phyloP scores from a whole-genome alignment of 2,113 vertebrate genomes.

The Lycaon pictus region DNA sequence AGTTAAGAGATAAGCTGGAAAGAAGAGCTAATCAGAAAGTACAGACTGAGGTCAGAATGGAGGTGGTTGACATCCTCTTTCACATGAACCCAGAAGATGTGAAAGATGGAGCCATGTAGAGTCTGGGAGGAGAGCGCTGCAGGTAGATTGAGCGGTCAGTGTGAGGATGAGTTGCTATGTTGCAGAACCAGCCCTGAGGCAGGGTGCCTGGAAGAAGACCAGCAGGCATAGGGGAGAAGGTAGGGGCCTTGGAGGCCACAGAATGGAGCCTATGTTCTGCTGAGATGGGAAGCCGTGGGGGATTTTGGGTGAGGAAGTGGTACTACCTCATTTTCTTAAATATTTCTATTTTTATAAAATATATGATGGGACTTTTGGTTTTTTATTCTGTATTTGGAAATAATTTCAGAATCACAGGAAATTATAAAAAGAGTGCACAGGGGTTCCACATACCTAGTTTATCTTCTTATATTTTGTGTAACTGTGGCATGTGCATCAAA shows the following conservation, averaged over 20 bases:
- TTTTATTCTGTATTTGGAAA: neutral
- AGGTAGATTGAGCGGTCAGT: neutral
- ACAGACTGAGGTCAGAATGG: neutral
- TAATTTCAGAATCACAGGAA: neutral
- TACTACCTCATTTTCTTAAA: neutral
- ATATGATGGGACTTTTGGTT: neutral
- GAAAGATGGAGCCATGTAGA: neutral
- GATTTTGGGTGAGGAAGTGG: neutral
- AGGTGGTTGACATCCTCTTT: neutral
- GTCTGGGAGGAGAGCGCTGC: neutral
- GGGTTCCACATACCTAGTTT: neutral
- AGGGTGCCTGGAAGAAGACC: neutral
- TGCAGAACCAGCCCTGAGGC: no score
- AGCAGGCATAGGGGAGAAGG: neutral
- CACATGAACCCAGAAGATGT: neutral
- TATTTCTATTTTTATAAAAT: neutral
- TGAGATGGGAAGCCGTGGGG: no score
- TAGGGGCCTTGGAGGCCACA: neutral
- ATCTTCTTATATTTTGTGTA: neutral
- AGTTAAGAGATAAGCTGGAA: neutral
- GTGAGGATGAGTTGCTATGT: neutral
- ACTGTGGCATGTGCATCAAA: neutral
- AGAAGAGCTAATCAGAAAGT: neutral
- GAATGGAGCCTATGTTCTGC: neutral
- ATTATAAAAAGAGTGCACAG: neutral